Evolutionary conservation across 2,113 vertebrate genomes (phyloP).

Genomic region (Diphyllodes magnificus): DNA sequence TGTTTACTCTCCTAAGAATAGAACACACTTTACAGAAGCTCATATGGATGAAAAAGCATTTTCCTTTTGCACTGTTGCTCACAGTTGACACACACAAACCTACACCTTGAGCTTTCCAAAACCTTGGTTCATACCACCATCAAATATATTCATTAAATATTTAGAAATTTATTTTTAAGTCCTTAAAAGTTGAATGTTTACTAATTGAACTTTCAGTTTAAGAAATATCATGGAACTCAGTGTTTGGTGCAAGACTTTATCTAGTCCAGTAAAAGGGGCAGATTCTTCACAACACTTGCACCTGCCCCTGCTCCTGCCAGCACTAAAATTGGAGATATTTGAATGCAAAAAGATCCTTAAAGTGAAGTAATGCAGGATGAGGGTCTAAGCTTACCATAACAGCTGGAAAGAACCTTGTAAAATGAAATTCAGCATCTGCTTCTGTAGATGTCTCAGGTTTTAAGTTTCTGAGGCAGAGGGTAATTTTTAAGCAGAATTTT

Average conservation of each 20-base stretch:
- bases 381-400: background rate
- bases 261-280: background rate
- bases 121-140: background rate
- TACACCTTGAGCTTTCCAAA: background rate
- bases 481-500: conserved; percentile 18
- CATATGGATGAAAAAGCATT: conserved; percentile 37
- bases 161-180: background rate
- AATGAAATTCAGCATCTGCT: background rate
- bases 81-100: background rate
- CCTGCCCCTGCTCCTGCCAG: background rate
- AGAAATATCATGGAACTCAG: background rate
- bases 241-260: background rate
- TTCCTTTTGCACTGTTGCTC: background rate
- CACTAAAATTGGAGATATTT: background rate
- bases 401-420: background rate
- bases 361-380: background rate
- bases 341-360: background rate
- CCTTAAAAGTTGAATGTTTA: background rate
- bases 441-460: background rate
- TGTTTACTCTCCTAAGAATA: conserved; percentile 52
- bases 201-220: background rate
- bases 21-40: conserved; percentile 21
- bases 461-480: background rate
- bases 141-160: background rate
- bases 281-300: background rate